phyloP scores from a whole-genome alignment of 2,797 vertebrate species.

The Petrocephalus schoutedeni region DNA sequence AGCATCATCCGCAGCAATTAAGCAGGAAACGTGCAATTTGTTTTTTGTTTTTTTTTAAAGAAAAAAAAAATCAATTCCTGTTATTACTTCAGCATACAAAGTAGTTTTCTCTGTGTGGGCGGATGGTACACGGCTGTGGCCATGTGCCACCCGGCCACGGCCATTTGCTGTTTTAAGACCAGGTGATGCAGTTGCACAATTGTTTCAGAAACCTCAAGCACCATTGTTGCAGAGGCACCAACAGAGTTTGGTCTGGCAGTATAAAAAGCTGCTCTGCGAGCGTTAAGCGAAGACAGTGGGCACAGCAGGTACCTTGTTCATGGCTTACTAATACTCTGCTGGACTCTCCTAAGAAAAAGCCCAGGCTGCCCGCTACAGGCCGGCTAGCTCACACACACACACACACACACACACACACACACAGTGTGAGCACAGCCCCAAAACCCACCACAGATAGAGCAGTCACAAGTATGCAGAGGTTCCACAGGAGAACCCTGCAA shows the following conservation, averaged over 20 bases:
- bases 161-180: not conserved
- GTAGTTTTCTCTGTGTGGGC: constrained; percentile 25
- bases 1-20: constrained; percentile 77
- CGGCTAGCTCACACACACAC: too few relatives aligned
- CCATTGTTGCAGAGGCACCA: not conserved
- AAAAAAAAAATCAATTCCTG: constrained; percentile 54
- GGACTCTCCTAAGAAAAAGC: not conserved
- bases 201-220: not conserved
- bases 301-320: not conserved
- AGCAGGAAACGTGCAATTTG: constrained; percentile 66
- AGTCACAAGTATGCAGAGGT: not conserved
- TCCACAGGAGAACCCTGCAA: not conserved
- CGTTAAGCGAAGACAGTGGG: not conserved
- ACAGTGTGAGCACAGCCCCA: not conserved
- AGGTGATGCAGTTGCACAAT: not conserved
- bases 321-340: not conserved
- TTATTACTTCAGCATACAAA: constrained; percentile 61
- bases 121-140: too few relatives aligned
- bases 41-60: constrained; percentile 25
- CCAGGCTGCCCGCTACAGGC: not conserved
- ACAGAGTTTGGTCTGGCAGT: not conserved
- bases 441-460: not conserved
- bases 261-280: not conserved
- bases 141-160: not conserved
- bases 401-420: not conserved